Percentiles rank a stretch among this genome's conserved stretches.
Conservation (phyloP, 2,797 vertebrate genomes). For the Adelosebastes latens region DNA sequence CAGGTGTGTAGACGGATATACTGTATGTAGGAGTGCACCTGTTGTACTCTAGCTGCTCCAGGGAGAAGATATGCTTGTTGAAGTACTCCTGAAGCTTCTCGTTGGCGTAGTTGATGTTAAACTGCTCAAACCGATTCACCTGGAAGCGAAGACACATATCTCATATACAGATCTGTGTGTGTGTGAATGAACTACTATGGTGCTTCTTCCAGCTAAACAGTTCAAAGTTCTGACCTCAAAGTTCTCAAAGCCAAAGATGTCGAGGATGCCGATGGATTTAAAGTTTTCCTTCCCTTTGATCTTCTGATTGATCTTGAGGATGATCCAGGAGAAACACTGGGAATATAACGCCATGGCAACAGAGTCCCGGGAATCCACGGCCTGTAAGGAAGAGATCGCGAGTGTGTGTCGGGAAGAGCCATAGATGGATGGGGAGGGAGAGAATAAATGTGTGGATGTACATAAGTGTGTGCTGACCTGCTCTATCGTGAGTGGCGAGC, state of each 20-base stretch:
- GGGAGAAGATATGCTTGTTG: constrained; percentile 90
- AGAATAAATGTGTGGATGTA: neutral
- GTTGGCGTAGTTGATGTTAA: constrained; percentile 84
- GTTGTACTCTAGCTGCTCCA: constrained; percentile 93
- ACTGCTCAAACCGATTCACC: constrained; percentile 85
- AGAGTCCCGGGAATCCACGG: constrained; percentile 91
- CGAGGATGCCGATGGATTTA: constrained; percentile 94
- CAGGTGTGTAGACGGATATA: neutral
- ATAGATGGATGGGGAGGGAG: neutral
- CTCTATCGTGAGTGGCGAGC: constrained; percentile 93
- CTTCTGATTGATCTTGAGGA: constrained; percentile 91
- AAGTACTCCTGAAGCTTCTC: constrained; percentile 84
- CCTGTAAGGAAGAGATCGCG: constrained; percentile 73
- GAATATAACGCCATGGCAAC: constrained; percentile 95
- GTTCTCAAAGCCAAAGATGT: constrained; percentile 96
- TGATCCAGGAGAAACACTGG: constrained; percentile 96
- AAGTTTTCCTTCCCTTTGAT: constrained; percentile 94
- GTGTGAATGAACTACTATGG: neutral
- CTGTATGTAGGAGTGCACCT: constrained; percentile 70
- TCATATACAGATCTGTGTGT: neutral
- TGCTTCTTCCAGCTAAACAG: too few relatives aligned
- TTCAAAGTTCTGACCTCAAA: constrained; percentile 84
- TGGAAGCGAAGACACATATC: constrained; percentile 37
- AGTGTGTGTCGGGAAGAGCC: neutral
- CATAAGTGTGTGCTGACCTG: constrained; percentile 80